phyloP scores from a whole-genome alignment of 2,113 vertebrate species.

The Cochlearius cochlearius region DNA sequence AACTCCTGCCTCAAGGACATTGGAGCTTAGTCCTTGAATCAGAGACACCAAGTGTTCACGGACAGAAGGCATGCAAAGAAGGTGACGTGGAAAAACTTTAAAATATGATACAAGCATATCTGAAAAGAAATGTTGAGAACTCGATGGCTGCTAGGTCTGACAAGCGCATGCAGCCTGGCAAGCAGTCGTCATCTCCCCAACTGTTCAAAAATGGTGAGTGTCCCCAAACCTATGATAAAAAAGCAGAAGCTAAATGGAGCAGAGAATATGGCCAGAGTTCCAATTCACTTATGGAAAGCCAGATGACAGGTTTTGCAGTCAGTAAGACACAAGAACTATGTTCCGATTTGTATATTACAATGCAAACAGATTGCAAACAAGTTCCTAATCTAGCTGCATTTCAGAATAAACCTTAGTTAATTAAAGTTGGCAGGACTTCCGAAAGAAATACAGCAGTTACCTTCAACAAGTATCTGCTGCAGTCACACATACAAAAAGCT shows the following conservation, averaged over 20 bases:
- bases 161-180: not conserved
- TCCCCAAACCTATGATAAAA: not conserved
- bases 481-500: not conserved
- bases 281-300: not conserved
- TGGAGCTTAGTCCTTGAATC: not conserved
- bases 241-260: not conserved
- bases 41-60: not conserved
- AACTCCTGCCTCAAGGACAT: accelerated
- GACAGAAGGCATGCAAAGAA: not conserved
- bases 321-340: not conserved
- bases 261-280: not conserved
- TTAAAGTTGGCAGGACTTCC: constrained; percentile 22
- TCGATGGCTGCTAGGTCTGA: not conserved
- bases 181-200: not conserved
- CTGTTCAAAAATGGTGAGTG: not conserved
- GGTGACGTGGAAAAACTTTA: not conserved
- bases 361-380: constrained; percentile 19
- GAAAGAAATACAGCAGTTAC: not conserved
- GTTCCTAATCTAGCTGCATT: not conserved
- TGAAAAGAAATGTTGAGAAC: not conserved
- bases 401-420: constrained; percentile 1
- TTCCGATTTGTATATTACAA: not conserved
- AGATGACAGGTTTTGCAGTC: not conserved
- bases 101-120: accelerated
- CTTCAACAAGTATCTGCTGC: not conserved